A percentile compares a stretch with the other conserved stretches of the same genome.
phyloP scores from a whole-genome alignment of 2,888 invertebrate species.

The Protophormia terraenovae region DNA sequence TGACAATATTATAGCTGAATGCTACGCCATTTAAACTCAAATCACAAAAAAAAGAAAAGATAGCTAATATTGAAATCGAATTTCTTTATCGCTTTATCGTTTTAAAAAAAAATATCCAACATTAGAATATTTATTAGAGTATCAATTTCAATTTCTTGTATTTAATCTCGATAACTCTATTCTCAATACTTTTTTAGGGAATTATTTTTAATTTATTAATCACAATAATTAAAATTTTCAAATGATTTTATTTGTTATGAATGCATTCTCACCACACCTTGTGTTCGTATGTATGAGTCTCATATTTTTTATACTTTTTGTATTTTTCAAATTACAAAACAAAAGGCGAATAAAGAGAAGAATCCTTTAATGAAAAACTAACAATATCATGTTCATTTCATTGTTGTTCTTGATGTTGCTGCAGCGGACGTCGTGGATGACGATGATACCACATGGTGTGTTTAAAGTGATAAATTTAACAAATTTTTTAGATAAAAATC shows the following conservation, averaged over 20 bases:
- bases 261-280: slow-evolving; percentile 5
- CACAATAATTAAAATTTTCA: background rate
- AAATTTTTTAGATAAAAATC: slow-evolving; percentile 73
- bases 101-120: no score
- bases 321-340: slow-evolving; percentile 5
- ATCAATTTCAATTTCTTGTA: no score
- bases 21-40: no score
- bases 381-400: slow-evolving; percentile 42
- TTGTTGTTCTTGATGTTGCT: slow-evolving; percentile 13
- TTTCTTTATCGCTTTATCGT: no score
- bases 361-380: slow-evolving; percentile 52
- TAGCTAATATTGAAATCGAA: no score
- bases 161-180: no score
- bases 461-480: slow-evolving; percentile 73
- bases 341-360: background rate
- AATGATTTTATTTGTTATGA: background rate
- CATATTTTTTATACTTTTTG: background rate
- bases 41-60: no score
- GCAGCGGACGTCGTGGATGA: slow-evolving; percentile 23
- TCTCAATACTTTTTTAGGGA: no score
- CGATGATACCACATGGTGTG: slow-evolving; percentile 72
- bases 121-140: no score
- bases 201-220: no score
- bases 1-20: no score
- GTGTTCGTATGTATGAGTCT: background rate